Evolutionary conservation across 1,140 invertebrate genomes (phyloP).

Genomic region (Uloborus diversus): DNA sequence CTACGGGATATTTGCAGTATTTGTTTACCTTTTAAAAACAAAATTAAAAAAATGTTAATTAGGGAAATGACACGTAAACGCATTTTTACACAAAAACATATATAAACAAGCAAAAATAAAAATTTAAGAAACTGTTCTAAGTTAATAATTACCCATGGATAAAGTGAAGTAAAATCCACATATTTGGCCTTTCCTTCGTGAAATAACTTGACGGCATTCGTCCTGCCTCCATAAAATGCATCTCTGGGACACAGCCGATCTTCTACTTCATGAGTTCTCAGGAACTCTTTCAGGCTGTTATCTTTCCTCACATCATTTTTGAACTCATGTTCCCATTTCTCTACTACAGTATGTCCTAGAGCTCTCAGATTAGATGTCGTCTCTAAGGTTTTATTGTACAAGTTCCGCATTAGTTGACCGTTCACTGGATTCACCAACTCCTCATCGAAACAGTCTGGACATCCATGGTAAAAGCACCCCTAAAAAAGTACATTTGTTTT

Average conservation of each 20-base stretch:
- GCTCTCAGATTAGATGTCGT: not conserved
- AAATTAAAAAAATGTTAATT: not conserved
- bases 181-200: slow-evolving; percentile 1
- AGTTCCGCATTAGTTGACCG: no score
- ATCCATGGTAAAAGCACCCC: no score
- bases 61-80: not conserved
- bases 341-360: not conserved
- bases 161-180: slow-evolving; percentile 18
- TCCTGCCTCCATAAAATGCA: slow-evolving; percentile 1
- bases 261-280: not conserved
- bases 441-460: no score
- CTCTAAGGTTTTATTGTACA: no score
- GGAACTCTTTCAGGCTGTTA: not conserved
- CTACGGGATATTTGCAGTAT: slow-evolving; percentile 59
- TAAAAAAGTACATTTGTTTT: no score
- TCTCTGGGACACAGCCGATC: not conserved
- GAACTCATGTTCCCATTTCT: slow-evolving; percentile 3
- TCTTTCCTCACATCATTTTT: not conserved
- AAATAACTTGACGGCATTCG: slow-evolving; percentile 8
- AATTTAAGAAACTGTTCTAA: not conserved
- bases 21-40: not conserved
- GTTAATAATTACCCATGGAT: not conserved
- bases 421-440: no score
- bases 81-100: no score
- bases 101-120: no score